These are phyloP conservation scores for Archivesica marissinica DNA, from an alignment of 1,140 invertebrate species.

Conservation along the genomic window DNA sequence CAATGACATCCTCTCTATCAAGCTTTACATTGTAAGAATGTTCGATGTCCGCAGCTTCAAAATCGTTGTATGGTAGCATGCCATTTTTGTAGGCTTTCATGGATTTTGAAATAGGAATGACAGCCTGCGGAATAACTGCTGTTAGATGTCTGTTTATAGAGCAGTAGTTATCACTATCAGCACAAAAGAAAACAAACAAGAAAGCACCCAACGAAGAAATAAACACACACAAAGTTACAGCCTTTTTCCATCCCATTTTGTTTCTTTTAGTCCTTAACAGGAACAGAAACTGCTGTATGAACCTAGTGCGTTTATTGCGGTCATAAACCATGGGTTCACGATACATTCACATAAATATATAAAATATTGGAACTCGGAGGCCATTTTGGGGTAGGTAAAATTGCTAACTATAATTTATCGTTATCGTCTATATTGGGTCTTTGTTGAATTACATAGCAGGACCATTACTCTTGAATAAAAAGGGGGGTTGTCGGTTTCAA, in stretches of 20 bases:
- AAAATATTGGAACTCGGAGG: too few species aligned
- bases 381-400: too few species aligned
- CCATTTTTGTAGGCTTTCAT: constrained; percentile 43
- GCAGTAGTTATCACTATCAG: neutral
- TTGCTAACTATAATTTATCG: too few species aligned
- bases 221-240: neutral
- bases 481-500: too few species aligned
- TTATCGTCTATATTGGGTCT: too few species aligned
- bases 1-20: constrained; percentile 92
- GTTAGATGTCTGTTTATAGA: neutral
- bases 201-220: constrained; percentile 26
- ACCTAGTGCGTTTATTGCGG: neutral
- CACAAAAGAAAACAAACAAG: constrained; percentile 52
- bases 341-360: too few species aligned
- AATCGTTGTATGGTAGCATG: constrained; percentile 42
- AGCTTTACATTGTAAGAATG: constrained; percentile 67
- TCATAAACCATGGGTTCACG: constrained; percentile 16
- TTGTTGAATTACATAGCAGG: too few species aligned
- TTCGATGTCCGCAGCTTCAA: constrained; percentile 44
- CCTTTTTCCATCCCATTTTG: constrained; percentile 55
- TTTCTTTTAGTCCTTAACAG: constrained; percentile 5
- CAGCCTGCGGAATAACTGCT: neutral
- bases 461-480: too few species aligned
- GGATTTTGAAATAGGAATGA: constrained; percentile 15
- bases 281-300: constrained; percentile 8